Evolutionary conservation across 2,797 vertebrate species (phyloP), one percentile per base, ranked within the genome.

Genomic region (Malacoctenus gilli): DNA sequence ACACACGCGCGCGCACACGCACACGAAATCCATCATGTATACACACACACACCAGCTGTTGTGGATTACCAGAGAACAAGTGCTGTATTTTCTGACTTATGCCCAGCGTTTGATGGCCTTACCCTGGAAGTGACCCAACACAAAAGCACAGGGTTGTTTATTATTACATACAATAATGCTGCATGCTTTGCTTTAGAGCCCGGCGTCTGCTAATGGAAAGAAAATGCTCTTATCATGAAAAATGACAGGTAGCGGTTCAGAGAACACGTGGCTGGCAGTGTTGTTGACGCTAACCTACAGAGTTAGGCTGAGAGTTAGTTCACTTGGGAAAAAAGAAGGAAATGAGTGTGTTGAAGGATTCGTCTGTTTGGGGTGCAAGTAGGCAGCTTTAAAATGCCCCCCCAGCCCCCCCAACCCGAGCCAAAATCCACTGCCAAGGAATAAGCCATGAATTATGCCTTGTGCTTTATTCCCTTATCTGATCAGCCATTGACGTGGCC

Each of bases 1-100:
- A 70, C 62, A 69, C 72, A 59, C 36, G 36, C 37, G 57, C 20
- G 10, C 54, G 56, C 44, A 38, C 32, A 52, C 58, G 42, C 30
- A 52, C 55, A 68, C 49, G 40, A 68, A 57, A 75, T 72, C 68
- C 53, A 66, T 62, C 48, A 59, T 50, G n/a, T 32, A 59, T 18
- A 68, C 32, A 61, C 59, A 63, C 39, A 47, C 68, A 67, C 60
- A 62, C 77, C 89, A 92, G 87, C 86, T 92, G 89, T 82, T 86
- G 73, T 76, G 85, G 86, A 91, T 91, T 88, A 91, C 31, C 55
- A 65, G 77, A 76, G 70, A 75, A 82, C 69, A 78, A 84, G 78
- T 44, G 51, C 55, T 4, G 68, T 78, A 78, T 85, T 87, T 83
- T 80, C 62, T 70, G 62, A 83, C 70, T 69, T 79, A 59, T 49